Conservation (phyloP, 2,113 vertebrate genomes). For the Sinocyclocheilus grahami region DNA sequence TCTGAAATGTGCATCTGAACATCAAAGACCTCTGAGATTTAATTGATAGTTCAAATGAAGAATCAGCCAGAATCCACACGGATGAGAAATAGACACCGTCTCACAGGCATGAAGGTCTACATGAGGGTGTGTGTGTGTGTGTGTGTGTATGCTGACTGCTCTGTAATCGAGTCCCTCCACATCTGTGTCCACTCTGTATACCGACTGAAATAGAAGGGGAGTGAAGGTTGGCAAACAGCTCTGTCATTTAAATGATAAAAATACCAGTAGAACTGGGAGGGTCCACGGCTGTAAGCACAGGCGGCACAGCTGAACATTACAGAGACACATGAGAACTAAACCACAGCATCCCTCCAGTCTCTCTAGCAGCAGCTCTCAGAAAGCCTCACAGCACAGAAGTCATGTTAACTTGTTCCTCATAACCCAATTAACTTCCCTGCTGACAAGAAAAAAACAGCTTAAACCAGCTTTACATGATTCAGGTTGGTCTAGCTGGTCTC, state of each 20-base stretch:
- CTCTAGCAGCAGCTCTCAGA: background rate
- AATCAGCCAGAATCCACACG: background rate
- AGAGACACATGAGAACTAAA: slow-evolving; percentile 15
- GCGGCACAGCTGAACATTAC: slow-evolving; percentile 51
- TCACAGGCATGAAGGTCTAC: background rate
- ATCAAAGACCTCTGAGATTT: background rate
- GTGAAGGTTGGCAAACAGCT: slow-evolving; percentile 63
- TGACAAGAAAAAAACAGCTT: background rate
- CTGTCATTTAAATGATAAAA: slow-evolving; percentile 77
- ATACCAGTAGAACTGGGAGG: slow-evolving; percentile 67
- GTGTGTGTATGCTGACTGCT: slow-evolving; percentile 21
- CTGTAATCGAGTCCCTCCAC: slow-evolving; percentile 62
- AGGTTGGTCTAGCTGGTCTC: background rate
- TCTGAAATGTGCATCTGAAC: background rate
- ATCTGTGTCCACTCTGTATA: slow-evolving; percentile 72
- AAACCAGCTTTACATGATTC: background rate
- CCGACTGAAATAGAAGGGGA: slow-evolving; percentile 71
- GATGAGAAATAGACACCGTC: background rate
- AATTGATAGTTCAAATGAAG: background rate
- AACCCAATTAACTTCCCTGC: background rate
- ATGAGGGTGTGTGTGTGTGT: slow-evolving; percentile 15
- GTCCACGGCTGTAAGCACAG: slow-evolving; percentile 61
- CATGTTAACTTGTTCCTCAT: background rate
- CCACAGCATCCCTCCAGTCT: slow-evolving; percentile 8
- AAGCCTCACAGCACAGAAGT: background rate